Evolutionary conservation across 2,888 invertebrate genomes (phyloP).

Genomic region (Harpagoxenus sublaevis): DNA sequence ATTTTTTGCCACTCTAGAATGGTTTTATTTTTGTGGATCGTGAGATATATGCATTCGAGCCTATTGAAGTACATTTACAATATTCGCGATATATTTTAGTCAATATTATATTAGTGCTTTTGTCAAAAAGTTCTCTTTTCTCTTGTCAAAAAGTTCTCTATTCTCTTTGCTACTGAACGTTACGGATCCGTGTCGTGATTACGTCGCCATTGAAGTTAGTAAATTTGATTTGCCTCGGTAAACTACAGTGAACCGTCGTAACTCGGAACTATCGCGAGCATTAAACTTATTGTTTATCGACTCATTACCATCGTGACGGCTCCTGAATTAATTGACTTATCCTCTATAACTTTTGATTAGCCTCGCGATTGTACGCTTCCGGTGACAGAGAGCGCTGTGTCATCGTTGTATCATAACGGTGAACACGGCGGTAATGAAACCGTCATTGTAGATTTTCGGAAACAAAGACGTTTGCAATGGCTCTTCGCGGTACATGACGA

Average conservation of each 20-base stretch:
- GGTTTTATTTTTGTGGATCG: not conserved
- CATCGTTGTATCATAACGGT: not conserved
- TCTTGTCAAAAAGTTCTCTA: constrained; percentile 28
- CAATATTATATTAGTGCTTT: not conserved
- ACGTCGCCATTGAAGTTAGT: constrained; percentile 42
- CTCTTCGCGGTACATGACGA: not conserved
- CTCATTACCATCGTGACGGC: constrained; percentile 43
- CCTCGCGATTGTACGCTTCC: not conserved
- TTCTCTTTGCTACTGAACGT: constrained; percentile 19
- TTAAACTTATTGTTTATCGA: constrained; percentile 61
- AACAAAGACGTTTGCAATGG: not conserved
- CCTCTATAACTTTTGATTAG: constrained; percentile 41
- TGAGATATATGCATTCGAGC: not conserved
- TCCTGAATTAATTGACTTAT: constrained; percentile 44
- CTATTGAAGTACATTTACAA: not conserved
- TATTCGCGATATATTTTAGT: not conserved
- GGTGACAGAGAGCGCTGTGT: not conserved
- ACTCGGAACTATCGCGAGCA: constrained; percentile 20
- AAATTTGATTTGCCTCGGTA: constrained; percentile 36
- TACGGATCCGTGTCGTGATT: constrained; percentile 49
- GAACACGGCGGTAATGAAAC: not conserved
- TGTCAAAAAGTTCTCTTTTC: constrained; percentile 30
- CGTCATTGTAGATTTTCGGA: not conserved
- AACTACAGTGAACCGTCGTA: constrained; percentile 36
- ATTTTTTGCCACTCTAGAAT: not conserved